Conservation (phyloP, 2,888 invertebrate species). For the Harmothoe impar region DNA sequence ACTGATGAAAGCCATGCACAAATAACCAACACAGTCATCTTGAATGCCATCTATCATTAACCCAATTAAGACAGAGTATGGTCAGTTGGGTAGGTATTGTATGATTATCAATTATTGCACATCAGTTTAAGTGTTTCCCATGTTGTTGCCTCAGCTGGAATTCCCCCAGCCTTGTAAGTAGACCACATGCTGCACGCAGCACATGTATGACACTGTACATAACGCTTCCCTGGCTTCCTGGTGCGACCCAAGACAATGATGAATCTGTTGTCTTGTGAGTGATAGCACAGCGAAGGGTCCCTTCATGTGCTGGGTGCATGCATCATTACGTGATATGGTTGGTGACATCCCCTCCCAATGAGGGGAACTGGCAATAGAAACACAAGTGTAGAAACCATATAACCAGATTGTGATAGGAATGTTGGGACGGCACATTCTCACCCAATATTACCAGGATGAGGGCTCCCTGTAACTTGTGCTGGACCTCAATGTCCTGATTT, state of each 20-base stretch:
- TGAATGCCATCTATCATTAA: neutral
- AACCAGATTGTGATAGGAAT: slow-evolving; percentile 42
- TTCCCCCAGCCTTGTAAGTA: slow-evolving; percentile 26
- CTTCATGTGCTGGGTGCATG: neutral
- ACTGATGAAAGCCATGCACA: neutral
- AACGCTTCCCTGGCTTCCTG: neutral
- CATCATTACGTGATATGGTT: neutral
- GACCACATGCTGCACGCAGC: slow-evolving; percentile 1
- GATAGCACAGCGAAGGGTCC: neutral
- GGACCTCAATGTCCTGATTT: neutral
- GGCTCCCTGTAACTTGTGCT: neutral
- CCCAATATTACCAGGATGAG: neutral
- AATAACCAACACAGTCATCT: neutral
- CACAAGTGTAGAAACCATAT: neutral
- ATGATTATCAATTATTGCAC: neutral
- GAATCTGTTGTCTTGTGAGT: neutral
- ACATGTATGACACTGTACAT: neutral
- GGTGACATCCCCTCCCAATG: neutral
- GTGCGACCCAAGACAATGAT: neutral
- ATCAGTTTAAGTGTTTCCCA: neutral
- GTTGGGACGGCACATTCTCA: neutral
- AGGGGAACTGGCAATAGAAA: neutral
- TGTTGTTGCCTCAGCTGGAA: neutral
- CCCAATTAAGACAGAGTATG: too few species aligned
- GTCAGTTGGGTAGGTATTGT: neutral